Evolutionary conservation across 2,797 vertebrate genomes (phyloP).

Genomic region (Apogon hyalosoma): DNA sequence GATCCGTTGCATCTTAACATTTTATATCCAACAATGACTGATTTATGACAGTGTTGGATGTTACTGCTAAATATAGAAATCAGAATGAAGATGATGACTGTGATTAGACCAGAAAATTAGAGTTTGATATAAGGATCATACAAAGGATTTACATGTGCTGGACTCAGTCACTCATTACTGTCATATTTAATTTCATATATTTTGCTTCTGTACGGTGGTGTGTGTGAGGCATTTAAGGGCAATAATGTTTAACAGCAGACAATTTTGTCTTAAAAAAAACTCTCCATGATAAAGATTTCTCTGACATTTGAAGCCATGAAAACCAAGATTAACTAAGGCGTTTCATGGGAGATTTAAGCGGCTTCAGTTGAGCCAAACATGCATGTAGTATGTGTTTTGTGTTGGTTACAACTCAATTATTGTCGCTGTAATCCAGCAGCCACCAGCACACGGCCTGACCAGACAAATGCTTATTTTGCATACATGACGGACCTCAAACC

Average conservation of each 20-base stretch:
- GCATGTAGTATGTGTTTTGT: constrained; percentile 15
- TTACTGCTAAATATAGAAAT: constrained; percentile 15
- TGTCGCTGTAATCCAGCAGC: constrained; percentile 20
- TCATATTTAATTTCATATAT: too few relatives aligned
- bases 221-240: too few relatives aligned
- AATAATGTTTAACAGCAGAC: too few relatives aligned
- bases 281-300: not conserved
- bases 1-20: constrained; percentile 30
- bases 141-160: too few relatives aligned
- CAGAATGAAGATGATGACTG: constrained; percentile 5
- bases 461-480: constrained; percentile 59
- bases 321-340: constrained; percentile 5
- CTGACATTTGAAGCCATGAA: not conserved
- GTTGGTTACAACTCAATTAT: constrained; percentile 13
- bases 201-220: too few relatives aligned
- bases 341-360: constrained; percentile 17
- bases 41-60: constrained; percentile 1
- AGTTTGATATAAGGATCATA: constrained; percentile 5
- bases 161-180: too few relatives aligned
- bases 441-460: constrained; percentile 30
- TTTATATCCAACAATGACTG: too few relatives aligned
- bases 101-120: constrained; percentile 11
- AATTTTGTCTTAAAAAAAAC: not conserved
- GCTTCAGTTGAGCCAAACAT: constrained; percentile 10
- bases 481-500: constrained; percentile 26